Base-by-base conservation (phyloP, 2,888 invertebrate species). In the Nasonovia ribisnigri region DNA sequence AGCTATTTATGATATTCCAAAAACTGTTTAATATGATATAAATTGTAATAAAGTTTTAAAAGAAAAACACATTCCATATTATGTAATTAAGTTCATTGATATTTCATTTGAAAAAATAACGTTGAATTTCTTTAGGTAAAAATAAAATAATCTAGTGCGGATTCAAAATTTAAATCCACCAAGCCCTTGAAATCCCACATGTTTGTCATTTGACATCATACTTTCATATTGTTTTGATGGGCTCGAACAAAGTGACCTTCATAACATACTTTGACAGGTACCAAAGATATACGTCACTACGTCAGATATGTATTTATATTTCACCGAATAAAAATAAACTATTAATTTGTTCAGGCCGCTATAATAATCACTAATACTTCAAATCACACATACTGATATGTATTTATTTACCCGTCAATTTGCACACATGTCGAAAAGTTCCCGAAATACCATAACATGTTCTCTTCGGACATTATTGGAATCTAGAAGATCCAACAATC, bases 271-370 rank as follows among this genome's bases (percentile, higher is more conserved):
- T 57, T 36, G 29, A 60, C 60, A 29, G 29, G 60, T 77, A 3
- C n/a, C n/a, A 13, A 13, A 6, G 16, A n/a, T n/a, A n/a, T n/a
- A n/a, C n/a, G n/a, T n/a, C 20, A 11, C 0, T 20, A 5, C 20
- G 36, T 77, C 77, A 20, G 8, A 77, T 77, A 8, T 20, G 36
- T 36, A 24, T 77, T 20, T 36, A 2, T 77, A 77, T 36, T 77
- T 36, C 20, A 8, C 8, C 8, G 36, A 36, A 36, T 36, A 36
- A 77, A 77, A 77, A 77, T 20, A 77, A 20, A 77, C 77, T 77
- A 20, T 36, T 77, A 1, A 36, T 77, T 77, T 8, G 20, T 20
- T 20, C 8, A 36, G 20, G 20, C 6, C 1, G 11, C 26, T 20
- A 67, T 67, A 36, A 67, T 13, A 36, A 5, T 77, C 16, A 20